These are phyloP conservation scores for Neotoxoptera formosana DNA, from an alignment of 1,140 invertebrate genomes.

Conservation along the genomic window DNA sequence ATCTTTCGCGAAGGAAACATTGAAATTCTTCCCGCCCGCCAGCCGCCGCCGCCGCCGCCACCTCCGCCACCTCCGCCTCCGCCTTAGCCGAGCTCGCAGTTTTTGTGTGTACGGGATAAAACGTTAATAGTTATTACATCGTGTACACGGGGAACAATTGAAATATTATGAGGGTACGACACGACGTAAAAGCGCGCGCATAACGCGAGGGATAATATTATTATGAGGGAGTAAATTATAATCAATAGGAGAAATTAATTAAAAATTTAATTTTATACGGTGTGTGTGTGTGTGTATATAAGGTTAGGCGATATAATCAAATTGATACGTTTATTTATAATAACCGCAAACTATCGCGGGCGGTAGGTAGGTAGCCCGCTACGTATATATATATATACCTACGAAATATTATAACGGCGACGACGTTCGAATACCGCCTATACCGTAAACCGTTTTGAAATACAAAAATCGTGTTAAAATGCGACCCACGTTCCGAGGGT, in stretches of 20 bases:
- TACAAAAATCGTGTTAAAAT: conserved; percentile 6
- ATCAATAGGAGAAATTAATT: conserved; percentile 43
- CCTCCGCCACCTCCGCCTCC: too few species aligned
- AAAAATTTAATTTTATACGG: conserved; percentile 39
- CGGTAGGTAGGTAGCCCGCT: background rate
- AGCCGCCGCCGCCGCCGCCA: too few species aligned
- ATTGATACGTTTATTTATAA: conserved; percentile 3
- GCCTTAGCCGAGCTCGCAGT: too few species aligned
- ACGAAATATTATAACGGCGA: background rate
- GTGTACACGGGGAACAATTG: background rate
- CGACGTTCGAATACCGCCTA: background rate
- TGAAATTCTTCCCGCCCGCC: background rate
- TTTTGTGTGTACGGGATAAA: background rate
- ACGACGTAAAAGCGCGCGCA: background rate
- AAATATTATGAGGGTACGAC: conserved; percentile 6
- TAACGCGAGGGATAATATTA: background rate
- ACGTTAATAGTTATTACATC: background rate
- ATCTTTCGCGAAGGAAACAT: background rate
- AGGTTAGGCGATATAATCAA: conserved; percentile 10
- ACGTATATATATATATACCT: too few species aligned
- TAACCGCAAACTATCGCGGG: background rate
- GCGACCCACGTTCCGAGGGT: background rate
- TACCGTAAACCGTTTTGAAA: background rate
- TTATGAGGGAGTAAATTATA: conserved; percentile 32
- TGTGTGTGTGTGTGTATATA: background rate